These are phyloP conservation scores for Lathronympha strigana DNA, from an alignment of 2,888 invertebrate genomes.

Conservation along the genomic window DNA sequence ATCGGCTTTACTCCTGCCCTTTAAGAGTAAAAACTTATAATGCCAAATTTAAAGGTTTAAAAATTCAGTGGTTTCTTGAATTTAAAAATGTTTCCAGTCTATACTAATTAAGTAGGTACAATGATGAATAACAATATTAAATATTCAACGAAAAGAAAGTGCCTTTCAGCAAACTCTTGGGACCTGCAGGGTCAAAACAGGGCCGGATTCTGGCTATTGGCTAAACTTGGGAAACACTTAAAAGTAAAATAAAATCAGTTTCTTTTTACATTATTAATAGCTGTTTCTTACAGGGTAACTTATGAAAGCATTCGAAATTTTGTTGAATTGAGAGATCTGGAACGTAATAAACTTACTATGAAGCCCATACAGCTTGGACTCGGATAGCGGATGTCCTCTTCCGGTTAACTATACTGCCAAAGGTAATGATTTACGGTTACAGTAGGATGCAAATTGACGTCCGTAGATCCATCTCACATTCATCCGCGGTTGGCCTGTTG, in stretches of 20 bases:
- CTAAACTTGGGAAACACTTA: background rate
- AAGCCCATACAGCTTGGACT: background rate
- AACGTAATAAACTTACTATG: background rate
- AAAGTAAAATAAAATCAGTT: background rate
- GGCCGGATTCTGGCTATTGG: slow-evolving; percentile 16
- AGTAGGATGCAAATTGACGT: slow-evolving; percentile 40
- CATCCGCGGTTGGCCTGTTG: slow-evolving; percentile 32
- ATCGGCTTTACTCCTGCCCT: background rate
- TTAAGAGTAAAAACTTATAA: no score
- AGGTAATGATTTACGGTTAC: slow-evolving; percentile 37
- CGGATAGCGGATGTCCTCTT: slow-evolving; percentile 26
- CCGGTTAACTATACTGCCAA: slow-evolving; percentile 28
- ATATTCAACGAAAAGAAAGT: slow-evolving; percentile 37
- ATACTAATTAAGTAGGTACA: slow-evolving; percentile 30
- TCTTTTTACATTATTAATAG: background rate
- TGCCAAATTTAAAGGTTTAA: no score
- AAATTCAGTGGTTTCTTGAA: background rate
- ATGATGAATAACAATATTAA: slow-evolving; percentile 33
- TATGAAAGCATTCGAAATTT: background rate
- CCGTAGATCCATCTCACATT: slow-evolving; percentile 19
- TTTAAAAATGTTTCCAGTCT: slow-evolving; percentile 18
- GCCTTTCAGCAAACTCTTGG: slow-evolving; percentile 35
- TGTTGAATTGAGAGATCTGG: background rate
- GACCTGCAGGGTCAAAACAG: slow-evolving; percentile 15
- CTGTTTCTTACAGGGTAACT: background rate